These are phyloP conservation scores for Hemiscyllium ocellatum DNA, from an alignment of 2,113 vertebrate species.

Conservation along the genomic window DNA sequence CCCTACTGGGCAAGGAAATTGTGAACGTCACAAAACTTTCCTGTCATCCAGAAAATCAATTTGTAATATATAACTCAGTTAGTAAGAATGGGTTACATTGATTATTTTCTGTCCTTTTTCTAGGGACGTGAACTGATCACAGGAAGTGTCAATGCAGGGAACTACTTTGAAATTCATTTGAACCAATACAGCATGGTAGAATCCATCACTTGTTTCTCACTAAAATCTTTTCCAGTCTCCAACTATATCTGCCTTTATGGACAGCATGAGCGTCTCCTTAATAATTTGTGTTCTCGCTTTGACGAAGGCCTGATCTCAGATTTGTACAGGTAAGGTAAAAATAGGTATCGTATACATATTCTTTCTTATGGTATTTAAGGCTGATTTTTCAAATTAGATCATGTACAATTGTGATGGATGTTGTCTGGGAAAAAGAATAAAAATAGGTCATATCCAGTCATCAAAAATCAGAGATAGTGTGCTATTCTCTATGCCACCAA, in stretches of 20 bases:
- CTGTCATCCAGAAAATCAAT: neutral
- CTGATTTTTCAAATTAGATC: neutral
- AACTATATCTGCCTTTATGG: slow-evolving; percentile 76
- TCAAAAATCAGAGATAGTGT: neutral
- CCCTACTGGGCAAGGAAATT: neutral
- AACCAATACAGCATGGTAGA: slow-evolving; percentile 63
- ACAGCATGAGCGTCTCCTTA: slow-evolving; percentile 78
- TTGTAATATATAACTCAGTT: neutral
- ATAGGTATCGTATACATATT: neutral
- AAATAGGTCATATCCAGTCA: neutral
- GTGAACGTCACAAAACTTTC: neutral
- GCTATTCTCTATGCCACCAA: neutral
- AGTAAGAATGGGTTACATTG: neutral
- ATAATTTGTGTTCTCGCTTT: slow-evolving; percentile 64
- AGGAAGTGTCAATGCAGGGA: slow-evolving; percentile 57
- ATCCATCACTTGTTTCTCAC: slow-evolving; percentile 76
- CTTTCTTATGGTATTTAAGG: slow-evolving; percentile 28
- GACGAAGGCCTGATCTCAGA: slow-evolving; percentile 62
- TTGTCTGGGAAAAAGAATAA: neutral
- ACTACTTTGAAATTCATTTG: slow-evolving; percentile 76
- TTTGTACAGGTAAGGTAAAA: slow-evolving; percentile 73
- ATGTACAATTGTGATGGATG: neutral
- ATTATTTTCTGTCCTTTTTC: slow-evolving; percentile 42
- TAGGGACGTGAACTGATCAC: slow-evolving; percentile 70
- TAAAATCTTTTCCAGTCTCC: slow-evolving; percentile 64